These are phyloP conservation scores for Anas capensis DNA, from an alignment of 2,797 vertebrate species.

Conservation along the genomic window DNA sequence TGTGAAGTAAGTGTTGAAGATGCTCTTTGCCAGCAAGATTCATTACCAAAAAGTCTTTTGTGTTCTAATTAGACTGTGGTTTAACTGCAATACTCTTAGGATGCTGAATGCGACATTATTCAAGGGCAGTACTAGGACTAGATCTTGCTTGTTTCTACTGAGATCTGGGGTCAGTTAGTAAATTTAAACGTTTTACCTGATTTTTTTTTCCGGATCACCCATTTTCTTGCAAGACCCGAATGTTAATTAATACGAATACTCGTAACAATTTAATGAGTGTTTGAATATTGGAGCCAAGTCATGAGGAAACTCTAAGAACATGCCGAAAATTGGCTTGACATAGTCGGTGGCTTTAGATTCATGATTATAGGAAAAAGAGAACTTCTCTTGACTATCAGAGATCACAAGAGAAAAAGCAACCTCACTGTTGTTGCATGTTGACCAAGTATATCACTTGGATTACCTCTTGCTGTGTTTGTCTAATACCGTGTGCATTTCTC, in stretches of 20 bases:
- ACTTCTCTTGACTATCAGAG: conserved; percentile 33
- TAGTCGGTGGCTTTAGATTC: background rate
- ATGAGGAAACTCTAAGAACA: background rate
- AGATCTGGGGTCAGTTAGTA: background rate
- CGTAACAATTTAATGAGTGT: conserved; percentile 18
- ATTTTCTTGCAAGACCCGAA: background rate
- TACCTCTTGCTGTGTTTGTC: background rate
- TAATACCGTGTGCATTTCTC: background rate
- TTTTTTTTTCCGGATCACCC: background rate
- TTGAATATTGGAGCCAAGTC: conserved; percentile 68
- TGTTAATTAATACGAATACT: conserved; percentile 17
- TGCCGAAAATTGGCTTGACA: background rate
- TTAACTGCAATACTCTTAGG: conserved; percentile 27
- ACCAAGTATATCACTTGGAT: fast-evolving
- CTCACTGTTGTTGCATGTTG: background rate
- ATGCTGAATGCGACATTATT: background rate
- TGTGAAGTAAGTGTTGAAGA: conserved; percentile 30
- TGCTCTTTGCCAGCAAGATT: conserved; percentile 3
- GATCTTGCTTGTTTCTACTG: background rate
- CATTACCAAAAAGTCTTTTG: conserved; percentile 29
- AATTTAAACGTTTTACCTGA: background rate
- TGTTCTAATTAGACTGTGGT: conserved; percentile 41
- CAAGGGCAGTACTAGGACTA: background rate
- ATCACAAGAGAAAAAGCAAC: conserved; percentile 4
- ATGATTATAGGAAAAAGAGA: conserved; percentile 38